These are phyloP conservation scores for Azemiops feae DNA, from an alignment of 2,113 vertebrate species.

Conservation along the genomic window DNA sequence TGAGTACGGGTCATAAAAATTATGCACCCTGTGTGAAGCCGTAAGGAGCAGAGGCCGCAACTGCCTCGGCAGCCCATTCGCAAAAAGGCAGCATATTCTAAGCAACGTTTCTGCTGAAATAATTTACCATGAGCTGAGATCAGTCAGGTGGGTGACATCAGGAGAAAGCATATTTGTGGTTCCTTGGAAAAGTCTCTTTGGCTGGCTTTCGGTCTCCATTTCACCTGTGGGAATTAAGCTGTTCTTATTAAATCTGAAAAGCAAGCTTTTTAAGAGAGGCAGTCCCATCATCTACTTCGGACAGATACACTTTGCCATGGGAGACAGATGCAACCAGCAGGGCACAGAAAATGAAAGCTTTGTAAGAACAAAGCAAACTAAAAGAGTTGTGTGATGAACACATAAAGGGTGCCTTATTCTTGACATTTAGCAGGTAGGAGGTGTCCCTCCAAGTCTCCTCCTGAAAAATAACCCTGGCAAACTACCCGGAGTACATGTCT, in stretches of 20 bases:
- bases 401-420: background rate
- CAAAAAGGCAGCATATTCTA: background rate
- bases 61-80: background rate
- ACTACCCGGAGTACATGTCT: background rate
- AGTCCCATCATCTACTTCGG: background rate
- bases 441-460: background rate
- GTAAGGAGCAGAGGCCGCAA: background rate
- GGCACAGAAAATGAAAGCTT: background rate
- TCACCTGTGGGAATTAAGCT: slow-evolving; percentile 76
- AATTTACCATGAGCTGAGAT: slow-evolving; percentile 86
- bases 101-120: background rate
- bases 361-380: background rate
- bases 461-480: background rate
- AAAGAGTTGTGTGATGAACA: background rate
- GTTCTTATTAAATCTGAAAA: slow-evolving; percentile 20
- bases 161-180: slow-evolving; percentile 90
- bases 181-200: slow-evolving; percentile 96
- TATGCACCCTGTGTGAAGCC: background rate
- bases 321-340: background rate
- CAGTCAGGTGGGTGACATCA: slow-evolving; percentile 81
- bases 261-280: background rate
- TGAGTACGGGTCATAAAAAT: background rate
- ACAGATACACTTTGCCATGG: background rate
- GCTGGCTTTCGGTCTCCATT: slow-evolving; percentile 94
- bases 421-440: background rate